Conservation (phyloP, 2,113 vertebrate genomes). For the Ophiodon elongatus region DNA sequence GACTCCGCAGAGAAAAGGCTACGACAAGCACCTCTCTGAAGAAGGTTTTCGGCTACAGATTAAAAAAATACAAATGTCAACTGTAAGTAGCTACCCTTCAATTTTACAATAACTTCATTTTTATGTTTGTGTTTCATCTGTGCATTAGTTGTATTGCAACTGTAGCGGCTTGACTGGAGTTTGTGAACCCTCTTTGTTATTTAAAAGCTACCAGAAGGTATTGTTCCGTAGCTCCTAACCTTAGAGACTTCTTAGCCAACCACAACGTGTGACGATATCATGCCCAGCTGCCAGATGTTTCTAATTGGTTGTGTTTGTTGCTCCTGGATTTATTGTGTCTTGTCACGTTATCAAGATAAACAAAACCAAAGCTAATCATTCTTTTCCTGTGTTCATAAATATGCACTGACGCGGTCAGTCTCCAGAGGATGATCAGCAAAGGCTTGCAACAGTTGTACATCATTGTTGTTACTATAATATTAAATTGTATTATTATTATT, state of each 20-base stretch:
- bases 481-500: too few relatives aligned
- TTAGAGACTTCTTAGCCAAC: background rate
- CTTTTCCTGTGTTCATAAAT: conserved; percentile 13
- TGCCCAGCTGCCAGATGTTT: background rate
- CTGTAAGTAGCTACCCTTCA: conserved; percentile 77
- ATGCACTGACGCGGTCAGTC: conserved; percentile 1
- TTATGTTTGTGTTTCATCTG: background rate
- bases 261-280: background rate
- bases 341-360: conserved; percentile 8
- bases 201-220: background rate
- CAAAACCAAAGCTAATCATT: conserved; percentile 4
- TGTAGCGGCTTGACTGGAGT: background rate
- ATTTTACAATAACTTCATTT: conserved; percentile 24
- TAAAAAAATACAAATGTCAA: conserved; percentile 80
- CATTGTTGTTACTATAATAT: too few relatives aligned
- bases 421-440: background rate
- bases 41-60: conserved; percentile 52
- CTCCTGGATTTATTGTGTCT: conserved; percentile 8
- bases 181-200: background rate
- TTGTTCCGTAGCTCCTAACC: background rate
- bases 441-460: conserved; percentile 1
- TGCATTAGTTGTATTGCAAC: background rate
- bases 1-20: conserved; percentile 79
- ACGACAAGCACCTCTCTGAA: conserved; percentile 56
- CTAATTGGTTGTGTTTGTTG: background rate